Percentiles rank a stretch among this genome's conserved stretches.
phyloP scores from a whole-genome alignment of 30 jellyfish, hydroid and myxozoan genomes.

The Nemopilema nomurai region DNA sequence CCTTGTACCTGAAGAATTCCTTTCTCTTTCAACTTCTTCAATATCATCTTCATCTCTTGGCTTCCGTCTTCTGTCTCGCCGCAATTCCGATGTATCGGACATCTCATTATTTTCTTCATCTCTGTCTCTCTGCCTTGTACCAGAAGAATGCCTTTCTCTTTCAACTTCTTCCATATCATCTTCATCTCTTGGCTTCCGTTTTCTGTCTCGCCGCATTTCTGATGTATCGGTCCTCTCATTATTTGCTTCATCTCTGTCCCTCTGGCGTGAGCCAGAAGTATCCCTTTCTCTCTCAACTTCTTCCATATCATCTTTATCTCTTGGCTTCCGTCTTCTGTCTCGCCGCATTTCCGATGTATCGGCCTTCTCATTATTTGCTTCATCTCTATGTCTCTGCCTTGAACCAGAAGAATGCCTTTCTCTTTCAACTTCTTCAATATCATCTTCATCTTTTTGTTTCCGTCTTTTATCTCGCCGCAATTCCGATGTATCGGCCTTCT shows the following conservation, averaged over 20 bases:
- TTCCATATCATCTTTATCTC: too few relatives aligned
- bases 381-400: background rate
- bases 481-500: too few relatives aligned
- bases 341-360: background rate
- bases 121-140: background rate
- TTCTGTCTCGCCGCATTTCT: background rate
- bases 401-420: background rate
- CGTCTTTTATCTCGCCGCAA: too few relatives aligned
- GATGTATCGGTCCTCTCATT: background rate
- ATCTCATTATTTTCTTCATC: background rate
- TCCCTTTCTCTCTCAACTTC: too few relatives aligned
- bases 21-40: background rate
- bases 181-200: background rate
- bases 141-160: background rate
- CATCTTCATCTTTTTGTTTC: background rate
- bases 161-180: background rate
- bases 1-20: background rate
- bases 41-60: background rate
- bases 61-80: background rate
- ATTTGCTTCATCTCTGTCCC: background rate
- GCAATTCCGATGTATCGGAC: background rate
- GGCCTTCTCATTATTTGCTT: background rate
- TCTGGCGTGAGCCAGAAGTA: too few relatives aligned
- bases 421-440: background rate
- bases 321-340: too few relatives aligned